Evolutionary conservation across 2,113 vertebrate genomes (phyloP).

Genomic region (Corythaixoides concolor): DNA sequence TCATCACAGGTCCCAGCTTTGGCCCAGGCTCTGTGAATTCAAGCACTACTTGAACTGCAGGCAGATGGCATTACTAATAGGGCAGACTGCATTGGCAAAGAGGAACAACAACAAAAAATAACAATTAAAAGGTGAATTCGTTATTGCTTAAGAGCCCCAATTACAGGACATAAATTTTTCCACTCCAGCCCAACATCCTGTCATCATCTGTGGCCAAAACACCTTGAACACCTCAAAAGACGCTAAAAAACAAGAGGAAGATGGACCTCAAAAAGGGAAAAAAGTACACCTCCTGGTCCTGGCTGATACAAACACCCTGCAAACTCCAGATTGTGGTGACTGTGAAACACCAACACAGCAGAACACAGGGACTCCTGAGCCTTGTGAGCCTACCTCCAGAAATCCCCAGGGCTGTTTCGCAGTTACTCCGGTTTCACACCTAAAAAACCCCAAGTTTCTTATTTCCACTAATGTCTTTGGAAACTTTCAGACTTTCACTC

Average conservation of each 20-base stretch:
- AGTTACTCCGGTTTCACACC: not conserved
- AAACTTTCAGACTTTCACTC: not conserved
- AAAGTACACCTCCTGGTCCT: not conserved
- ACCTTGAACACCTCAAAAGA: not conserved
- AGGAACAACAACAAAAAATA: not conserved
- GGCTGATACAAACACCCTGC: not conserved
- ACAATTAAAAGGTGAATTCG: not conserved
- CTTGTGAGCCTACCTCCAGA: not conserved
- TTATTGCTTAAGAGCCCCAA: not conserved
- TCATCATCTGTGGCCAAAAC: not conserved
- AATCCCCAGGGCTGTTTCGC: accelerated
- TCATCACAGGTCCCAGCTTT: not conserved
- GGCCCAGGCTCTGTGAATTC: not conserved
- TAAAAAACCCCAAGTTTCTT: not conserved
- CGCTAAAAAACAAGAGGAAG: not conserved
- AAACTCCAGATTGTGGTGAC: not conserved
- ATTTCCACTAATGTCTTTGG: not conserved
- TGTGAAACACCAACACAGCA: not conserved
- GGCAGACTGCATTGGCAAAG: not conserved
- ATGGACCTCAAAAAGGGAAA: not conserved
- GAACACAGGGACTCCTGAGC: not conserved
- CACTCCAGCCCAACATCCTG: not conserved
- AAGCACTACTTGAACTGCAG: not conserved
- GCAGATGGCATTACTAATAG: not conserved
- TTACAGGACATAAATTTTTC: not conserved